Conservation (phyloP, 2,113 vertebrate species). For the Rhombomys opimus region DNA sequence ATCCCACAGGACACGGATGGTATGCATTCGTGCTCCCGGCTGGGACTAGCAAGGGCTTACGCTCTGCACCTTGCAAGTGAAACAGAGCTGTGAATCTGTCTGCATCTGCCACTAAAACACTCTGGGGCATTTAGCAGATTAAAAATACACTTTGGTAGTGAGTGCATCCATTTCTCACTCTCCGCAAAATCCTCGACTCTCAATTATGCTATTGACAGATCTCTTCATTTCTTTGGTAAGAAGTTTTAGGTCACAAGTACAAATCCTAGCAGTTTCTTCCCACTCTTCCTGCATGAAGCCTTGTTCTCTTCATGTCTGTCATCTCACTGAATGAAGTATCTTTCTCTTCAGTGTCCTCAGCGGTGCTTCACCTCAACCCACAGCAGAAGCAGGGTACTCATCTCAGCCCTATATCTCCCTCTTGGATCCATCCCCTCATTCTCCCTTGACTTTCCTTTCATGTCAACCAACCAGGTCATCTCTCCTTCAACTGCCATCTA, state of each 20-base stretch:
- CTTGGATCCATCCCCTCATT: neutral
- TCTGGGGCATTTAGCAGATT: neutral
- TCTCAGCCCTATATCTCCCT: neutral
- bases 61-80: neutral
- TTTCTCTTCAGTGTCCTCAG: neutral
- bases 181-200: neutral
- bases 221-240: neutral
- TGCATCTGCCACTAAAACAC: neutral
- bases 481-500: neutral
- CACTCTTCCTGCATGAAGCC: neutral
- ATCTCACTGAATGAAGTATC: neutral
- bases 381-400: neutral
- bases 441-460: neutral
- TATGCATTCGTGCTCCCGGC: neutral
- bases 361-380: neutral
- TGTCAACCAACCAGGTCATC: neutral
- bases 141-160: constrained; percentile 5
- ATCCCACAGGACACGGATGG: neutral
- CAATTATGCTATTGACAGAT: neutral
- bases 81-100: neutral
- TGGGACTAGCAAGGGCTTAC: neutral
- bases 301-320: too few species aligned
- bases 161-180: neutral
- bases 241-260: neutral
- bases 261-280: neutral